Conservation (phyloP, 2,888 invertebrate genomes). For the Cosmia trapezina region DNA sequence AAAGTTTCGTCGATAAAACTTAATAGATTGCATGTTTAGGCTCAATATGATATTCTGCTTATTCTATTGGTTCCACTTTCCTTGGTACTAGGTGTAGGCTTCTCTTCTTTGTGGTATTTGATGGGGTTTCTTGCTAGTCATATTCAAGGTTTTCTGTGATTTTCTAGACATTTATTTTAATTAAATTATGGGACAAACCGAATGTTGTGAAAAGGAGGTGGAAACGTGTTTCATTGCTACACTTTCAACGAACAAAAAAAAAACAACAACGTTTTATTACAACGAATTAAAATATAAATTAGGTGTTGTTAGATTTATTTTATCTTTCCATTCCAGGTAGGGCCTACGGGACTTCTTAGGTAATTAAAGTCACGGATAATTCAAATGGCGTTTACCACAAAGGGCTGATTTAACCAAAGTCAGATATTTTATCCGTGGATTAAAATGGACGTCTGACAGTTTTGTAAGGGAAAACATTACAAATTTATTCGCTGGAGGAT, state of each 20-base stretch:
- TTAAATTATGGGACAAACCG: background rate
- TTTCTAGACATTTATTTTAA: background rate
- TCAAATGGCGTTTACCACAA: background rate
- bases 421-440: too few species aligned
- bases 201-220: too few species aligned
- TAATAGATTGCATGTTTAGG: slow-evolving; percentile 48
- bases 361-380: background rate
- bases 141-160: slow-evolving; percentile 16
- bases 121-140: slow-evolving; percentile 13
- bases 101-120: slow-evolving; percentile 35
- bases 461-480: too few species aligned
- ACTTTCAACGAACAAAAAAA: background rate
- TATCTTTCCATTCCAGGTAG: background rate
- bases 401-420: too few species aligned
- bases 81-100: slow-evolving; percentile 30
- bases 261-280: background rate
- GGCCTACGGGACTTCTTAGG: too few species aligned
- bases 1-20: slow-evolving; percentile 50
- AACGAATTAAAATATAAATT: background rate
- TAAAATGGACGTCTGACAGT: too few species aligned
- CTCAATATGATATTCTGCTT: slow-evolving; percentile 28
- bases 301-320: background rate
- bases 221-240: background rate
- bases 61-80: slow-evolving; percentile 48
- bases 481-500: too few species aligned